A percentile compares a stretch with the other conserved stretches of the same genome.
These are phyloP conservation scores for Urechis unicinctus DNA, from an alignment of 2,888 invertebrate genomes.

Conservation along the genomic window DNA sequence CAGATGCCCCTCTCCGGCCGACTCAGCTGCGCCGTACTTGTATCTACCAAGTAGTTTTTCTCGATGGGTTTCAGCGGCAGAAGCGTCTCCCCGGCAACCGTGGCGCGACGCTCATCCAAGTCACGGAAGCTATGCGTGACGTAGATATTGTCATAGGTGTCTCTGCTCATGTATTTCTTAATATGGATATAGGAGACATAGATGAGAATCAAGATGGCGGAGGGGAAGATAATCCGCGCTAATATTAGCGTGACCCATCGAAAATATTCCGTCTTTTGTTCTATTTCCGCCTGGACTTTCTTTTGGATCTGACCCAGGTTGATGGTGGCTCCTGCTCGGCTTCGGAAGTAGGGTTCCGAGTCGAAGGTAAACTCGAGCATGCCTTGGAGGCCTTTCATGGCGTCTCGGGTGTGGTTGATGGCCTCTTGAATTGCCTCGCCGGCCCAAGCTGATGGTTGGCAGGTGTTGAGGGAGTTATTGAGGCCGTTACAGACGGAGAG, in stretches of 20 bases:
- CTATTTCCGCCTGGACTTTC: constrained; percentile 14
- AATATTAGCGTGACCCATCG: constrained; percentile 10
- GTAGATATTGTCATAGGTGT: constrained; percentile 36
- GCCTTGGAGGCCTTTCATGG: constrained; percentile 16
- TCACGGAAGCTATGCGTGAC: constrained; percentile 26
- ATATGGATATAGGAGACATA: constrained; percentile 20
- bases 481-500: constrained; percentile 16
- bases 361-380: constrained; percentile 18
- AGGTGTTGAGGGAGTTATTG: constrained; percentile 19
- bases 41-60: constrained; percentile 27
- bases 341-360: constrained; percentile 16
- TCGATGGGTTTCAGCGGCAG: constrained; percentile 33
- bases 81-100: constrained; percentile 20
- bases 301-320: constrained; percentile 13
- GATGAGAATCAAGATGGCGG: constrained; percentile 17
- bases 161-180: constrained; percentile 28
- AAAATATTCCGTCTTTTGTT: constrained; percentile 15
- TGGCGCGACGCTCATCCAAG: constrained; percentile 24
- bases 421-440: constrained; percentile 24
- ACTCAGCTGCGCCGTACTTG: constrained; percentile 21
- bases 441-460: constrained; percentile 21
- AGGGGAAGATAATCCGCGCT: constrained; percentile 10
- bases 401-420: constrained; percentile 22
- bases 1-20: constrained; percentile 22
- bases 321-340: constrained; percentile 14